Evolutionary conservation across 2,888 invertebrate species (phyloP).

Genomic region (Plagodis dolabraria): DNA sequence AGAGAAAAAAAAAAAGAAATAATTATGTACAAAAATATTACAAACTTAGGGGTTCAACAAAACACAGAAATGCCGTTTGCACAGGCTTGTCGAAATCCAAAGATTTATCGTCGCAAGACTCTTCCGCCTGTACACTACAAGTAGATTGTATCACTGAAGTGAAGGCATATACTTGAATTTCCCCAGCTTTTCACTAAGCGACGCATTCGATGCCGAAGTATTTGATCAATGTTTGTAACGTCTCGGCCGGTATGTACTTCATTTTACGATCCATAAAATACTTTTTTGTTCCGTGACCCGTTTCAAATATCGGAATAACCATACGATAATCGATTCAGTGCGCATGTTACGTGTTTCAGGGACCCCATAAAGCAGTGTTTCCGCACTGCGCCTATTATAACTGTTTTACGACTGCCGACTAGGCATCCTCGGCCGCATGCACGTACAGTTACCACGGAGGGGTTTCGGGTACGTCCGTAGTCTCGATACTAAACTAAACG

Average conservation of each 20-base stretch:
- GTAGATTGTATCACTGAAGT: slow-evolving; percentile 12
- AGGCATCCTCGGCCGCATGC: slow-evolving; percentile 64
- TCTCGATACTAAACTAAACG: slow-evolving; percentile 60
- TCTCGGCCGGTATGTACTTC: slow-evolving; percentile 45
- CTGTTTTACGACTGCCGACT: slow-evolving; percentile 70
- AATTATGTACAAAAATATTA: too few relatives aligned
- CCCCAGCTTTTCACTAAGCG: slow-evolving; percentile 33
- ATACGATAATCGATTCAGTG: slow-evolving; percentile 73
- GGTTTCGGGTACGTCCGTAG: slow-evolving; percentile 61
- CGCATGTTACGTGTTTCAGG: slow-evolving; percentile 75
- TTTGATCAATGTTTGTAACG: slow-evolving; percentile 63
- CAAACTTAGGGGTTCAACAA: slow-evolving; percentile 21
- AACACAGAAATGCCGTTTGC: slow-evolving; percentile 44
- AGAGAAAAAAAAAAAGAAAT: too few relatives aligned
- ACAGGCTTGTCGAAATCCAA: slow-evolving; percentile 1
- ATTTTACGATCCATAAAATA: slow-evolving; percentile 68
- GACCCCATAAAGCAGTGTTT: slow-evolving; percentile 73
- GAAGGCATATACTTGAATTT: slow-evolving; percentile 32
- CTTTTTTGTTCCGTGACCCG: slow-evolving; percentile 67
- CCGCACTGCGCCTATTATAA: slow-evolving; percentile 78
- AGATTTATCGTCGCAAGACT: slow-evolving; percentile 7
- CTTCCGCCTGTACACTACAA: not conserved
- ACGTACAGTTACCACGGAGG: slow-evolving; percentile 56
- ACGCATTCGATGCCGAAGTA: slow-evolving; percentile 46
- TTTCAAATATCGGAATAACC: slow-evolving; percentile 68